phyloP scores from a whole-genome alignment of 2,113 vertebrate species.

The Ciconia boyciana region DNA sequence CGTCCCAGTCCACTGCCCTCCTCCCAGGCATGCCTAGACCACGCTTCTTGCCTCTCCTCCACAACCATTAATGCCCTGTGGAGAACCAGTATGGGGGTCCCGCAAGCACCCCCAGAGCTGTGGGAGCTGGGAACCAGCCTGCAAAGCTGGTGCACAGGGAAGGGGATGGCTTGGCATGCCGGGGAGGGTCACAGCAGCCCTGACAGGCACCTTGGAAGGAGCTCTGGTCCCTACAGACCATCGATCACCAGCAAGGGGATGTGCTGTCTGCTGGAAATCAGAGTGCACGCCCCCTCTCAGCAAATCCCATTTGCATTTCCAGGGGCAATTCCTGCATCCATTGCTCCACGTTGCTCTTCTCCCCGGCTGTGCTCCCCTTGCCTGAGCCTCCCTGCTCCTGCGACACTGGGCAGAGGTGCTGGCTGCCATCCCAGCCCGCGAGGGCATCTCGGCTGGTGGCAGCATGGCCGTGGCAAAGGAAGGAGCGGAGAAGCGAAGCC shows the following conservation, averaged over 20 bases:
- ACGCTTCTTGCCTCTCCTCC: fast-evolving
- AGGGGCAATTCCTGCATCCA: neutral
- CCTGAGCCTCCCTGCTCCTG: fast-evolving
- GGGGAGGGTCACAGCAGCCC: neutral
- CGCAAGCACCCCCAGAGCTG: neutral
- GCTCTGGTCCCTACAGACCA: neutral
- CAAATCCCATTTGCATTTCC: neutral
- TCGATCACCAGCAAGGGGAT: neutral
- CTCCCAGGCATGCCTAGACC: neutral
- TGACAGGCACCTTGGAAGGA: neutral
- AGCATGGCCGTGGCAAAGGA: neutral
- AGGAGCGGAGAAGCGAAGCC: neutral
- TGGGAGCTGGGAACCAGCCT: neutral
- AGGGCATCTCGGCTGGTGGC: neutral
- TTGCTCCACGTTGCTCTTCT: fast-evolving
- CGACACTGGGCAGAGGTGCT: neutral
- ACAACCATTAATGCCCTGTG: neutral
- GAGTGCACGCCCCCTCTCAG: neutral
- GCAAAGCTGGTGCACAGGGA: neutral
- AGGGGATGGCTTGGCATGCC: neutral
- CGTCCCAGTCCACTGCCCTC: neutral
- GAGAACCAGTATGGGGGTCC: neutral
- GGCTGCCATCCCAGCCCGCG: neutral
- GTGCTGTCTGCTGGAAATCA: neutral
- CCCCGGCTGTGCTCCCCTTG: neutral